phyloP scores from a whole-genome alignment of 2,888 invertebrate species.

The Frankliniella intonsa region DNA sequence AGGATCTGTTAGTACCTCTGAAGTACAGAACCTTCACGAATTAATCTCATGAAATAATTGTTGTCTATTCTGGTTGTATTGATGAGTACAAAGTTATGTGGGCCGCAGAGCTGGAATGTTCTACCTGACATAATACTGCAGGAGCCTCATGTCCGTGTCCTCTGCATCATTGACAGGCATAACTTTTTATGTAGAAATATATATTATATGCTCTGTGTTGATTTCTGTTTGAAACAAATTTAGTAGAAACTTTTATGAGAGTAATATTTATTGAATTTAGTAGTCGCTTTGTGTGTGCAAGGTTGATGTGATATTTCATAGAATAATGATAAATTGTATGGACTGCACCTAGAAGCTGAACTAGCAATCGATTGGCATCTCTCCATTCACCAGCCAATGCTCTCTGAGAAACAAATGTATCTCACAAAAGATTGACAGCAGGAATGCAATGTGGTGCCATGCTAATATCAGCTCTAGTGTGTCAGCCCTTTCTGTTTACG shows the following conservation, averaged over 20 bases:
- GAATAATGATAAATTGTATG: constrained; percentile 23
- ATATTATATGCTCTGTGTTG: constrained; percentile 27
- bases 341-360: constrained; percentile 7
- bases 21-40: background rate
- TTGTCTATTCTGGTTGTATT: background rate
- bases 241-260: constrained; percentile 23
- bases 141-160: background rate
- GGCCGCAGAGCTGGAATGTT: background rate
- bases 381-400: background rate
- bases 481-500: constrained; percentile 24
- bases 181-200: constrained; percentile 23
- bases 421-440: background rate
- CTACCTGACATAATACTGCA: background rate
- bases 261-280: constrained; percentile 25
- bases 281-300: constrained; percentile 26
- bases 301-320: constrained; percentile 27
- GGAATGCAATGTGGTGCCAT: background rate
- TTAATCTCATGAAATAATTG: background rate
- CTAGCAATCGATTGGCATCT: background rate
- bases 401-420: background rate
- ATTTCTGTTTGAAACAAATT: constrained; percentile 25
- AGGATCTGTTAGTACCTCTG: background rate
- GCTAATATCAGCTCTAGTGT: background rate
- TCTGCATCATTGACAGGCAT: constrained; percentile 13
- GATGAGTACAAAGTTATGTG: background rate